Evolutionary conservation across 2,888 invertebrate species (phyloP), one percentile per base, ranked within the genome.

Genomic region (Lasioglossum marginatum): DNA sequence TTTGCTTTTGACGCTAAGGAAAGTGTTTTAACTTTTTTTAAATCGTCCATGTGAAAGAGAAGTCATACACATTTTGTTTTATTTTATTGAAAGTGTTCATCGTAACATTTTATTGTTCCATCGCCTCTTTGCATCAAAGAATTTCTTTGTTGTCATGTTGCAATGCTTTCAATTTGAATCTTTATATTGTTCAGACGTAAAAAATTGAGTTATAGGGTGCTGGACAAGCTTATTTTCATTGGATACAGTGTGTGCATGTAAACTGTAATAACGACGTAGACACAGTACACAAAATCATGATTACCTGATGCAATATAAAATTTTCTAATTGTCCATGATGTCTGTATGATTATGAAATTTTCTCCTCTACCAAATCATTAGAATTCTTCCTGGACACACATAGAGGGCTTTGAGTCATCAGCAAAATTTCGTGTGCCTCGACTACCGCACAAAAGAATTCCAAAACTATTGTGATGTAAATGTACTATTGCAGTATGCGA

Each of bases 381-480:
- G 16, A 63, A 16, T 31, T 63, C 16, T 63, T 63, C 14, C 6
- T 10, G 31, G 0, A 31, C 31, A 16, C 2, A 0, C 27, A 31
- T 31, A 10, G 16, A 31, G 16, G 31, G 31, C 31, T 63, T 37
- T 34, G 68, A 34, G 19, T 23, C 37, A 37, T 37, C 68, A 37
- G 34, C 10, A 23, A 34, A 63, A 37, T 34, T 70, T n/a, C n/a
- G 10, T 5, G 23, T n/a, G 40, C 37, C n/a, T 40, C 37, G 1
- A 23, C 14, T 5, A 23, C 14, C 0, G 40, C 12, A 37, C n/a
- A n/a, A 70, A 70, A 70, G 40, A 70, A 40, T 40, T 70, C 40
- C 4, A 40, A 70, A 70, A 70, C 70, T n/a, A 40, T 70, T 70
- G n/a, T 40, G 14, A 70, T 70, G 70, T 4, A 70, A 70, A 70